Evolutionary conservation across 2,888 invertebrate species (phyloP).

Genomic region (Zygogramma bicolorata): DNA sequence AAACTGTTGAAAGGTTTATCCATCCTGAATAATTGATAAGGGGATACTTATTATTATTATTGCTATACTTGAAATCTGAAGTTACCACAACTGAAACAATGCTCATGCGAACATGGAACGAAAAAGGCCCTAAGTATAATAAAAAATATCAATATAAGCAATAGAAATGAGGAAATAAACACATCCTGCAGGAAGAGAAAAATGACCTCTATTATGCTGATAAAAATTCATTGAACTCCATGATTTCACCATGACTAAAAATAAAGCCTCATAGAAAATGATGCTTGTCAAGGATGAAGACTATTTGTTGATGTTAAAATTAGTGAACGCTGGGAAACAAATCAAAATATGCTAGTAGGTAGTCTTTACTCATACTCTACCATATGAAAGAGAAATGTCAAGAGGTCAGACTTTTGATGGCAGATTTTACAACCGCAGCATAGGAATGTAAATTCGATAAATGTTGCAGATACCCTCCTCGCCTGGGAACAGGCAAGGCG

Average conservation of each 20-base stretch:
- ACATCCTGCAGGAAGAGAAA: conserved; percentile 12
- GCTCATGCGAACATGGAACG: no score
- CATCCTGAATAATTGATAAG: no score
- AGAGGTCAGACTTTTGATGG: background rate
- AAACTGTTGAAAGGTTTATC: no score
- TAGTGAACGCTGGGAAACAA: background rate
- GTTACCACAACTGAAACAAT: no score
- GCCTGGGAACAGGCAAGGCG: background rate
- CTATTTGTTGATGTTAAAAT: background rate
- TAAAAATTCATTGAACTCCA: conserved; percentile 12
- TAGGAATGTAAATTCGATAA: background rate
- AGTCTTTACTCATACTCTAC: background rate
- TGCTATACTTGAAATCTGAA: no score
- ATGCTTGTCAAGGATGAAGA: background rate
- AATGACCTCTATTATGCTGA: background rate
- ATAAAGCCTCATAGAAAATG: background rate
- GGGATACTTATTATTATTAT: no score
- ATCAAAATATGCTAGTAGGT: background rate
- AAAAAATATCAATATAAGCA: no score
- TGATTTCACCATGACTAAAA: background rate
- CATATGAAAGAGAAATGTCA: conserved; percentile 2
- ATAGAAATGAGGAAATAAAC: background rate
- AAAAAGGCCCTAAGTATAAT: no score
- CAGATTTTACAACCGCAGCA: background rate
- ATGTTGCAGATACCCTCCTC: background rate